Evolutionary conservation across 2,797 vertebrate genomes (phyloP).

Genomic region (Pseudochirops corinnae): DNA sequence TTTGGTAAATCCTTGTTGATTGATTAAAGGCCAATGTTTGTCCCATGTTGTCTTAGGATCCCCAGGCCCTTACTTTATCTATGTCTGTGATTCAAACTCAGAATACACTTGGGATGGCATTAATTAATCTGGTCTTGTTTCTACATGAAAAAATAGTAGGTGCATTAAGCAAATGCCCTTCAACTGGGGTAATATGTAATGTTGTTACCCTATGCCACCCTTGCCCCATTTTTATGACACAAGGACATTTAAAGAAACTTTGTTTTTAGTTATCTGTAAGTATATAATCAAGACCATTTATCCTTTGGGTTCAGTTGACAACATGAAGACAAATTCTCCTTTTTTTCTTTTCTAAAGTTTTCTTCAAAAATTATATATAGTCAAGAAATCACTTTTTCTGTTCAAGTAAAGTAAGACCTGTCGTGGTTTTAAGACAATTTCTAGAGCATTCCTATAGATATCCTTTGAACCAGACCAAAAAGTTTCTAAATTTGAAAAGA

Average conservation of each 20-base stretch:
- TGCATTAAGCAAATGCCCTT: background rate
- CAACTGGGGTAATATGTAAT: background rate
- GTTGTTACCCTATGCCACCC: background rate
- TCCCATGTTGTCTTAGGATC: background rate
- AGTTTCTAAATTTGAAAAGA: constrained; percentile 64
- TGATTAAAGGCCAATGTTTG: background rate
- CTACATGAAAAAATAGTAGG: background rate
- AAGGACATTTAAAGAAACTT: background rate
- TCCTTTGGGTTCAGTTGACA: background rate
- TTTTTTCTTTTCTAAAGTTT: constrained; percentile 27
- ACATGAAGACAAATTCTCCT: background rate
- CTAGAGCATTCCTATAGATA: constrained; percentile 57
- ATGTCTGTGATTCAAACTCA: background rate
- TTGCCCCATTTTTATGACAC: background rate
- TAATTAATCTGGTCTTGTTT: background rate
- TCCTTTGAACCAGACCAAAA: constrained; percentile 58
- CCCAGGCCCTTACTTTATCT: background rate
- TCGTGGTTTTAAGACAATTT: constrained; percentile 13
- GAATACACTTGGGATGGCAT: background rate
- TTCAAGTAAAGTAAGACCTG: constrained; percentile 29
- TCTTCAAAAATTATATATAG: constrained; percentile 40
- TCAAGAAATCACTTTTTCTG: constrained; percentile 10
- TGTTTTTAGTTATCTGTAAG: background rate
- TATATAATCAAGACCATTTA: background rate
- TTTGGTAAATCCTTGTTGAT: background rate